phyloP scores from a whole-genome alignment of 2,888 invertebrate genomes.

The Coenonympha glycerion region DNA sequence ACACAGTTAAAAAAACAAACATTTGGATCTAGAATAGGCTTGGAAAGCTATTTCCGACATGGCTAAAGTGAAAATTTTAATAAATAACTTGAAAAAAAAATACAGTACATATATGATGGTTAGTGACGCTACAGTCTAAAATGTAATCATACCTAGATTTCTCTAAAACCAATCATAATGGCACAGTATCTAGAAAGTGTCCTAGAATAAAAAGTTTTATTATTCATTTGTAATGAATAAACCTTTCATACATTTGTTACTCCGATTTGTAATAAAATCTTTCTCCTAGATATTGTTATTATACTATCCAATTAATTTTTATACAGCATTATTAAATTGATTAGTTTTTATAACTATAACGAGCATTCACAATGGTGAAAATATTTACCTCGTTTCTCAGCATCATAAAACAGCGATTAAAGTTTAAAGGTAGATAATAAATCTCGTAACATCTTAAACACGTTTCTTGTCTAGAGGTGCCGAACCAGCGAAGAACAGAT shows the following conservation, averaged over 20 bases:
- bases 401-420: constrained; percentile 60
- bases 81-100: too few relatives aligned
- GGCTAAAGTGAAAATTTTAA: too few relatives aligned
- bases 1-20: too few relatives aligned
- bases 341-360: constrained; percentile 15
- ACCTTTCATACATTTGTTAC: not conserved
- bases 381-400: constrained; percentile 17
- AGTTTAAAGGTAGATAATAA: constrained; percentile 26
- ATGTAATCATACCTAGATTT: too few relatives aligned
- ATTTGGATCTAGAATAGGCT: too few relatives aligned
- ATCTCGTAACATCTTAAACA: constrained; percentile 7
- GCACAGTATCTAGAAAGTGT: too few relatives aligned
- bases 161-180: too few relatives aligned
- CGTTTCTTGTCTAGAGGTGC: constrained; percentile 40
- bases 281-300: not conserved
- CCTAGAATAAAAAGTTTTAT: too few relatives aligned
- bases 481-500: constrained; percentile 54
- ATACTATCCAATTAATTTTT: constrained; percentile 4
- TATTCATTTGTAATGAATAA: not conserved
- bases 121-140: too few relatives aligned
- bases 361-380: constrained; percentile 36
- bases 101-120: too few relatives aligned
- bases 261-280: not conserved
- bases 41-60: too few relatives aligned
- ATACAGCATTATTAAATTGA: constrained; percentile 9